These are phyloP conservation scores for Climacteris rufus DNA, from an alignment of 2,113 vertebrate species.

Conservation along the genomic window DNA sequence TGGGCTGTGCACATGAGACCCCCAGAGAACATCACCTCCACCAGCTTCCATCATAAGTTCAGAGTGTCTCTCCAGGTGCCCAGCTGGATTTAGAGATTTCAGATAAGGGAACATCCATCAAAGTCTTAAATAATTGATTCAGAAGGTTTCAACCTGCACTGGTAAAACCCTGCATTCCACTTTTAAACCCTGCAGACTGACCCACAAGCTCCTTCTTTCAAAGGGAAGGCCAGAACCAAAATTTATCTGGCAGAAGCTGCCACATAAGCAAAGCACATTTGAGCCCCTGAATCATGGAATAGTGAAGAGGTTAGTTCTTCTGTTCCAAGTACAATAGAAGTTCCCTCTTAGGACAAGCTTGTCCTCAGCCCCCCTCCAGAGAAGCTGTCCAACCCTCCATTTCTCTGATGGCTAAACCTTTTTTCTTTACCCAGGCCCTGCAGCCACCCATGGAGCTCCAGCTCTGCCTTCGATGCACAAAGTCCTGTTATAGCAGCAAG, in stretches of 20 bases:
- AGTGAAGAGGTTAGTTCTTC: not conserved
- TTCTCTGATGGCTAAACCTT: not conserved
- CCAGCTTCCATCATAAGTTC: not conserved
- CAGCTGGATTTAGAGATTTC: not conserved
- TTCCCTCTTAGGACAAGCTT: not conserved
- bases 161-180: not conserved
- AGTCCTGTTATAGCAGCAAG: not conserved
- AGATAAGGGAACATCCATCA: not conserved
- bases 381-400: not conserved
- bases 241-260: not conserved
- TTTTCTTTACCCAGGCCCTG: not conserved
- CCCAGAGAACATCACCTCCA: not conserved
- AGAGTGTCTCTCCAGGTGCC: not conserved
- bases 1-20: not conserved
- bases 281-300: not conserved
- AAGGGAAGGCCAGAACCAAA: not conserved
- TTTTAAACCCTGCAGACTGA: not conserved
- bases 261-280: not conserved
- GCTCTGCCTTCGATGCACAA: not conserved
- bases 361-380: not conserved
- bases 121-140: not conserved
- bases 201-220: not conserved
- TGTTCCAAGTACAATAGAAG: not conserved
- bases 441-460: not conserved
- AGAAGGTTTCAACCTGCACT: not conserved